Evolutionary conservation across 2,113 vertebrate species (phyloP), one percentile per base, ranked within the genome.

Genomic region (Myotis lucifugus): DNA sequence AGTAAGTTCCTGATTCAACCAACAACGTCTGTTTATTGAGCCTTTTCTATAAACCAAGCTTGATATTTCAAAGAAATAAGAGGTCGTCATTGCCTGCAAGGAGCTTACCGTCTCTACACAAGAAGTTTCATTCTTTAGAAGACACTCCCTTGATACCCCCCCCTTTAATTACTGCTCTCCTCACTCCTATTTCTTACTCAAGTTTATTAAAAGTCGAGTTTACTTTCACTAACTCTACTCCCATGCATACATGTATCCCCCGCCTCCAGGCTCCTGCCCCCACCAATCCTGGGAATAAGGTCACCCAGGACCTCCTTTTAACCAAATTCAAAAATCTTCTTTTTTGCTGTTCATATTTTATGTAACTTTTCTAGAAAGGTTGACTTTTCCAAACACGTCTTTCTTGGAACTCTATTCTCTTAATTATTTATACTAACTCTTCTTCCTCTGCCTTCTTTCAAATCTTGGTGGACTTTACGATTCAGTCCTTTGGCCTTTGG

Each of bases 11-110:
- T 37, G 74, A 81, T 92, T 78, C 72, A 95, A 77, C 79, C 5
- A 29, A 46, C 52, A 15, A 46, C 59, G 13, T 54, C 32, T 40
- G 77, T 92, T 91, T 61, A 42, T 88, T 46, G 42, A 91, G 27
- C 21, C 27, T 85, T 67, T 93, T 90, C 88, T 66, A 25, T 84
- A 52, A 67, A 64, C 87, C 42, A 54, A 72, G 17, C 2, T 14
- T 86, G 93, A 64, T 56, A 37, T 86, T 90, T 89, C 17, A 77
- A 92, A 79, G 61, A 92, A 90, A 34, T 10, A 56, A 78, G 17
- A 61, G 48, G 9, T 12, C 6, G 6, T 46, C 74, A 37, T 54
- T 64, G 27, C 37, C 61, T 86, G n/a, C 34, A 79, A 72, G 40
- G 32, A 74, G 46, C n/a, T 77, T 73, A 18, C 12, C 5, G 50